Percentiles rank a stretch among this genome's conserved stretches.
phyloP scores from a whole-genome alignment of 2,888 invertebrate species.

The Sycophila texana region DNA sequence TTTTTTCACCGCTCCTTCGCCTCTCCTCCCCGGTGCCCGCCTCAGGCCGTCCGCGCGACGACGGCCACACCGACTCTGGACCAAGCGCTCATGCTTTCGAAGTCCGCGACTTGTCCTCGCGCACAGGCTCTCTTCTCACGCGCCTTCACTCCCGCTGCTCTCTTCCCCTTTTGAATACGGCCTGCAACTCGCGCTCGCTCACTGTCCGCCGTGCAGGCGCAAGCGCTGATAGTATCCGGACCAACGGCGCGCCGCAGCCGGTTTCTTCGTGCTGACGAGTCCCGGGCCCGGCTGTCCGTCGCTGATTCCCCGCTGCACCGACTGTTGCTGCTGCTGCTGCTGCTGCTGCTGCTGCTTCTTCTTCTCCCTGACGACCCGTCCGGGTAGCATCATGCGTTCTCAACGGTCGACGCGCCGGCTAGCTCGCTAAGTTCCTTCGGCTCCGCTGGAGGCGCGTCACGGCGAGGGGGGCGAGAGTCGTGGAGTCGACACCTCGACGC shows the following conservation, averaged over 20 bases:
- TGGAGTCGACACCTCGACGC: not conserved
- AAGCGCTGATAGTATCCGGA: too few relatives aligned
- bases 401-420: not conserved
- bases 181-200: slow-evolving; percentile 20
- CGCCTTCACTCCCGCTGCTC: slow-evolving; percentile 52
- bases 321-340: too few relatives aligned
- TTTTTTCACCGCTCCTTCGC: slow-evolving; percentile 6
- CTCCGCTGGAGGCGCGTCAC: slow-evolving; percentile 6
- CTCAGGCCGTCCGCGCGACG: slow-evolving; percentile 11
- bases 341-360: slow-evolving; percentile 16
- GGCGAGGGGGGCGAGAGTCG: not conserved
- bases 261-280: too few relatives aligned
- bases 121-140: slow-evolving; percentile 30
- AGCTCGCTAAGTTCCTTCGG: not conserved
- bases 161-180: slow-evolving; percentile 1
- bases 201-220: not conserved
- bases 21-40: slow-evolving; percentile 7
- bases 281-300: not conserved
- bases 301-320: slow-evolving; percentile 18
- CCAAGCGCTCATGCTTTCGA: not conserved
- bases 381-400: slow-evolving; percentile 52
- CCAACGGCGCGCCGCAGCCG: too few relatives aligned
- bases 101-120: not conserved
- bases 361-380: slow-evolving; percentile 31
- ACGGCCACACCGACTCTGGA: not conserved